Conservation (phyloP, 2,113 vertebrate species). For the Todiramphus chloris region DNA sequence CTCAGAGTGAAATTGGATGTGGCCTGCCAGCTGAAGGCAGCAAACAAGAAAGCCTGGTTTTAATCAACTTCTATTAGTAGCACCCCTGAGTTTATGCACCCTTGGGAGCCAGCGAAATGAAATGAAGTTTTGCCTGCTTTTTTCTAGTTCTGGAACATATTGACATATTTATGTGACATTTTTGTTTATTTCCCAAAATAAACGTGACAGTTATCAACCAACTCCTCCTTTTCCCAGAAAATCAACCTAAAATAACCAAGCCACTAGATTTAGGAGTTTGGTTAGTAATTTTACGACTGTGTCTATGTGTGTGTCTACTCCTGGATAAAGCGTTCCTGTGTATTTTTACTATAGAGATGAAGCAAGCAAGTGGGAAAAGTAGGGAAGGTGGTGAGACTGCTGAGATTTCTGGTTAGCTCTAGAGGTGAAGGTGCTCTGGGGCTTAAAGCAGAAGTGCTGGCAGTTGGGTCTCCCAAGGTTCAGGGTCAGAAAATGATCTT, state of each 20-base stretch:
- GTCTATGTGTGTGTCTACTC: not conserved
- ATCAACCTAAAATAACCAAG: not conserved
- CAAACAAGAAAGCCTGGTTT: not conserved
- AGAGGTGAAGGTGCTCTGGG: not conserved
- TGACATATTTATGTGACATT: not conserved
- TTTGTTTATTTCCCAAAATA: not conserved
- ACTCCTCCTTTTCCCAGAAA: not conserved
- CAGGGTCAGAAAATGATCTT: not conserved
- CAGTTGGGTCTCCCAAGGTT: rapidly evolving
- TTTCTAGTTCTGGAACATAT: not conserved
- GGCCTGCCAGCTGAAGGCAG: not conserved
- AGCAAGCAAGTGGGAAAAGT: not conserved
- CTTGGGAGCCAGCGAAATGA: not conserved
- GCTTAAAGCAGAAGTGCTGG: not conserved
- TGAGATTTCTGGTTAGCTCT: not conserved
- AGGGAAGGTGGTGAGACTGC: not conserved
- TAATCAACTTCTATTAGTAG: not conserved
- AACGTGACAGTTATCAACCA: not conserved
- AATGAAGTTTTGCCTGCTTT: not conserved
- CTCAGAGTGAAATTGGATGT: not conserved
- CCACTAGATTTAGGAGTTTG: not conserved
- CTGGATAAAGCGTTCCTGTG: rapidly evolving
- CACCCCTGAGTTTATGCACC: not conserved
- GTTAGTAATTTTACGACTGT: not conserved
- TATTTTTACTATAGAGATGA: not conserved